Conservation (phyloP, 1,140 invertebrate species). For the Belonocnema kinseyi region DNA sequence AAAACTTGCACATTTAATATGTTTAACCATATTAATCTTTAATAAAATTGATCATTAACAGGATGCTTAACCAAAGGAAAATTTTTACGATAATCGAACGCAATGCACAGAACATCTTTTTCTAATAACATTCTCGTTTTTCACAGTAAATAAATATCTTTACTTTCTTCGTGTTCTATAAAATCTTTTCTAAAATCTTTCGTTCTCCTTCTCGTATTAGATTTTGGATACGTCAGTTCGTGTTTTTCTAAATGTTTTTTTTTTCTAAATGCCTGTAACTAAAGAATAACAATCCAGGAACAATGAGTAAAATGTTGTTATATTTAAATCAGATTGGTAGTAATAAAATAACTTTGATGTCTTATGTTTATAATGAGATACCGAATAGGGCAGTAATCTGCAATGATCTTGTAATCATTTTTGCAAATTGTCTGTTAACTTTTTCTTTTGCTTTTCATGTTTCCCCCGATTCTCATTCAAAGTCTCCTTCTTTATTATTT, state of each 20-base stretch:
- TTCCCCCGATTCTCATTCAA: not conserved
- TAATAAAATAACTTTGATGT: constrained; percentile 18
- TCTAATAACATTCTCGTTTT: not conserved
- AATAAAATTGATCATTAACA: constrained; percentile 10
- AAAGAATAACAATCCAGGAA: not conserved
- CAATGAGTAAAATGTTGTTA: not conserved
- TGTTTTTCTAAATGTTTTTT: constrained; percentile 23
- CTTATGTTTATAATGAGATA: not conserved
- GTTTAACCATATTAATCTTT: not conserved
- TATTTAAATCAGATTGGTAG: not conserved
- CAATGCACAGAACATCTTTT: not conserved
- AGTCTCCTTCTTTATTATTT: not conserved
- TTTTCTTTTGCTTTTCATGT: not conserved
- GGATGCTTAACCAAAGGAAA: not conserved
- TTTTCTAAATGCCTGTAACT: not conserved
- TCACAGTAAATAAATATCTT: not conserved
- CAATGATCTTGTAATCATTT: not conserved
- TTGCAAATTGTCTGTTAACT: constrained; percentile 17
- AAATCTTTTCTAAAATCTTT: not conserved
- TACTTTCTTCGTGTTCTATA: not conserved
- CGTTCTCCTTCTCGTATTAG: constrained; percentile 8
- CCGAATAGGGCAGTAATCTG: not conserved
- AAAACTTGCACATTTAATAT: constrained; percentile 17
- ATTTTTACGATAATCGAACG: constrained; percentile 30
- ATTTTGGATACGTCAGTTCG: constrained; percentile 42